These are phyloP conservation scores for Caenorhabditis latens DNA, from an alignment of 1,140 invertebrate species.

Conservation along the genomic window DNA sequence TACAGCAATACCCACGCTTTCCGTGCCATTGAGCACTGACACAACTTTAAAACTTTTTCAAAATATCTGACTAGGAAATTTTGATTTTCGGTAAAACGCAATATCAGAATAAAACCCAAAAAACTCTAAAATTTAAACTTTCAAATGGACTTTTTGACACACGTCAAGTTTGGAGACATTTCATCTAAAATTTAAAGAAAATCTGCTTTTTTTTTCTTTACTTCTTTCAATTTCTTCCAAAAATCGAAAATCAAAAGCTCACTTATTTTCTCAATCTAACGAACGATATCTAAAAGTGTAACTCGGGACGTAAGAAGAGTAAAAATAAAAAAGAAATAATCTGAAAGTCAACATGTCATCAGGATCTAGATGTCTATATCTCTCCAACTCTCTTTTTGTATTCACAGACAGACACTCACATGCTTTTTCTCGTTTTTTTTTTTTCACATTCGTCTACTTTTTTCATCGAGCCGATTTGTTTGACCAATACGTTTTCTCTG, in stretches of 20 bases:
- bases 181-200: background rate
- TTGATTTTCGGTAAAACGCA: too few relatives aligned
- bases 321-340: background rate
- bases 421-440: background rate
- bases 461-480: background rate
- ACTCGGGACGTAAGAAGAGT: background rate
- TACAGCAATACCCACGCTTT: too few relatives aligned
- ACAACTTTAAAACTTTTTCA: too few relatives aligned
- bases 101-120: too few relatives aligned
- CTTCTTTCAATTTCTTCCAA: background rate
- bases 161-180: background rate
- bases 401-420: background rate
- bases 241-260: background rate
- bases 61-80: too few relatives aligned
- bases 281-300: background rate
- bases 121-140: background rate
- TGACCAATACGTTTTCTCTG: conserved; percentile 6
- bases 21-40: too few relatives aligned
- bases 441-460: background rate
- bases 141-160: background rate
- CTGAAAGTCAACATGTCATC: conserved; percentile 22
- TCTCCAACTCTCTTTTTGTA: background rate
- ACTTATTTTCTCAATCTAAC: background rate
- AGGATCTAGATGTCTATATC: background rate
- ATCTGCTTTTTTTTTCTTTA: background rate